Base-by-base conservation (phyloP, 2,888 invertebrate genomes). In the Quadriops clusia region DNA sequence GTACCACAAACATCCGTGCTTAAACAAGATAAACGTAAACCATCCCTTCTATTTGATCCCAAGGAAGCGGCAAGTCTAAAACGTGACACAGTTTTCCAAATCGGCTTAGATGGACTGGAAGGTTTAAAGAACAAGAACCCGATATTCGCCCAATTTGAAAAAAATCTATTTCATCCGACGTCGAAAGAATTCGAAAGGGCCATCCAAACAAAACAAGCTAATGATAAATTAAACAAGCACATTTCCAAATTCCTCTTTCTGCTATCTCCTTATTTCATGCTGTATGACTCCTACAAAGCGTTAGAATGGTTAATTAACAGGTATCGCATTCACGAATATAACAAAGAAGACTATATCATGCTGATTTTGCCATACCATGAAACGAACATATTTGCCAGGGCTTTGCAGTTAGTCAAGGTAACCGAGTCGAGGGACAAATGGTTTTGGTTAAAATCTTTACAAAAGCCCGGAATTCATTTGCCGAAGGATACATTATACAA, bases 251-350 rank as follows among this genome's bases (percentile, higher is more conserved):
- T 95, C 58, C 61, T 97, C 1, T 58, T 80, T 2, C 67, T 77
- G 18, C 45, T 94, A 3, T 85, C 91, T 2, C 97, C 97, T 0
- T 94, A 91, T 55, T 78, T 97, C 43, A 66, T 89, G 28, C 62
- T 91, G 1, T 82, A 81, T 45, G 72, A 79, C 5, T 73, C 89
- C 0, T 89, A 93, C 42, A 87, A 93, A 64, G 81, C 90, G 2
- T 58, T 98, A 25, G 98, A 98, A 65, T 98, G 95, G 95, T 68
- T 98, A 3, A 75, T 97, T 24, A 74, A 86, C 49, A 74, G 93
- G 43, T 94, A 81, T 54, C 76, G 80, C 41, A 80, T 97, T 37
- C 84, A 97, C 47, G 70, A 82, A 30, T 95, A 82, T 58, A 95
- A 95, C 53, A 73, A 75, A 32, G 77, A 86, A 50, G 76, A 77